phyloP scores from a whole-genome alignment of 2,113 vertebrate genomes.

The Stigmatopora argus region DNA sequence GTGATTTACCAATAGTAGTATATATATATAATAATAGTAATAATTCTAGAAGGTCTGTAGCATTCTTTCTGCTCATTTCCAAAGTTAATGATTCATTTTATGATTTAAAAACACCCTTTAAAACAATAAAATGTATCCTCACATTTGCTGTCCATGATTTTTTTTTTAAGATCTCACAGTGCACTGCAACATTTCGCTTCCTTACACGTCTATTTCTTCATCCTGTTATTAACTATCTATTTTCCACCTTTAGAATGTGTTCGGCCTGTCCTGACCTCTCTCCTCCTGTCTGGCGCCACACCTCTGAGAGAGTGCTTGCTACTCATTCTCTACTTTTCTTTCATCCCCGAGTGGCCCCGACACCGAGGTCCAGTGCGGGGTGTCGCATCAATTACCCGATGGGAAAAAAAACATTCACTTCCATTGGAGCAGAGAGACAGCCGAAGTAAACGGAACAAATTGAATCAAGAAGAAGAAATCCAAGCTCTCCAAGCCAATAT shows the following conservation, averaged over 20 bases:
- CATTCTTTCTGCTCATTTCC: background rate
- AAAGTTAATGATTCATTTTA: background rate
- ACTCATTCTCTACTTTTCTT: slow-evolving; percentile 32
- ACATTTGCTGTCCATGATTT: background rate
- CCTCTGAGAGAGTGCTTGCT: slow-evolving; percentile 2
- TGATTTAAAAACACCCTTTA: background rate
- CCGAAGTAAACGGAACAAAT: slow-evolving; percentile 64
- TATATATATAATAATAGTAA: background rate
- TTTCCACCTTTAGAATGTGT: background rate
- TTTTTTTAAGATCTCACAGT: background rate
- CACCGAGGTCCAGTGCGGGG: slow-evolving; percentile 37
- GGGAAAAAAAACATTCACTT: slow-evolving; percentile 59
- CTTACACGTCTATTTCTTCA: background rate
- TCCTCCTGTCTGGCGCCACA: background rate
- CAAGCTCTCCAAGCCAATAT: slow-evolving; percentile 49
- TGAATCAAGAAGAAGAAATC: slow-evolving; percentile 63
- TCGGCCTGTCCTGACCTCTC: slow-evolving; percentile 10
- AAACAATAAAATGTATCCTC: too few species aligned
- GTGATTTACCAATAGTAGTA: too few species aligned
- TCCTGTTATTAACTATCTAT: background rate
- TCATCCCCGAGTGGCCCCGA: slow-evolving; percentile 27
- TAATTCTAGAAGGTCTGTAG: background rate
- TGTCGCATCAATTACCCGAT: slow-evolving; percentile 59
- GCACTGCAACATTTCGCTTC: background rate
- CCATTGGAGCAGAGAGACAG: slow-evolving; percentile 59